A percentile compares a stretch with the other conserved stretches of the same genome.
phyloP scores from a whole-genome alignment of 2,113 vertebrate species.

The Seriola quinqueradiata region DNA sequence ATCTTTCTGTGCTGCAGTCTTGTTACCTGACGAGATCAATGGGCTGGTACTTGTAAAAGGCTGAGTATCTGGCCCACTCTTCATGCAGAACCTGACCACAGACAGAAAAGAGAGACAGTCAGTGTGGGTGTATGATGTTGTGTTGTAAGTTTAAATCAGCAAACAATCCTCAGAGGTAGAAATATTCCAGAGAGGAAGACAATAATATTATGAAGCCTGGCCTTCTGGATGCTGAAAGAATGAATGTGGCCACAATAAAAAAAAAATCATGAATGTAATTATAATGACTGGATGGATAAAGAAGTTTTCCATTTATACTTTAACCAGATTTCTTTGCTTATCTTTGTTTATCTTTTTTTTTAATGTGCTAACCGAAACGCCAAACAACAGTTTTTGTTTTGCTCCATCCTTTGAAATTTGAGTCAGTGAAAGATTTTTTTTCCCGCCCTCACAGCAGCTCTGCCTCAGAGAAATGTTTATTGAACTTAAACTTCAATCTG shows the following conservation, averaged over 20 bases:
- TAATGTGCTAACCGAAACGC: background rate
- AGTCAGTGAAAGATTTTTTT: background rate
- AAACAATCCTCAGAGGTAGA: slow-evolving; percentile 70
- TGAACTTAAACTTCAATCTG: slow-evolving; percentile 62
- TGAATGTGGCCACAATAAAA: background rate
- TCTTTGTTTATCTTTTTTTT: background rate
- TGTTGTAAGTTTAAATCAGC: slow-evolving; percentile 39
- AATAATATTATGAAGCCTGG: background rate
- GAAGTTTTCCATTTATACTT: background rate
- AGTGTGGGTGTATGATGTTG: slow-evolving; percentile 44
- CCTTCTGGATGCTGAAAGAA: background rate
- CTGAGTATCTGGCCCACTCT: slow-evolving; percentile 97
- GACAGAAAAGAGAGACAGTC: slow-evolving; percentile 26
- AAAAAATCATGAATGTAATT: background rate
- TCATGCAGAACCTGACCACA: slow-evolving; percentile 89
- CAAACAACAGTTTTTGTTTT: slow-evolving; percentile 1
- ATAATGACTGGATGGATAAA: background rate
- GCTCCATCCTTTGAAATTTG: background rate
- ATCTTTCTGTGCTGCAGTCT: no score
- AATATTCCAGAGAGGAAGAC: slow-evolving; percentile 5
- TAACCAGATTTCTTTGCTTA: background rate
- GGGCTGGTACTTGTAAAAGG: slow-evolving; percentile 98
- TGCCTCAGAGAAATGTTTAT: slow-evolving; percentile 43
- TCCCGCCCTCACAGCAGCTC: background rate
- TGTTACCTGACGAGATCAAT: slow-evolving; percentile 95